Percentiles rank a stretch among this genome's conserved stretches.
Evolutionary conservation across 2,888 invertebrate genomes (phyloP).

Genomic region (Microdon myrmicae): DNA sequence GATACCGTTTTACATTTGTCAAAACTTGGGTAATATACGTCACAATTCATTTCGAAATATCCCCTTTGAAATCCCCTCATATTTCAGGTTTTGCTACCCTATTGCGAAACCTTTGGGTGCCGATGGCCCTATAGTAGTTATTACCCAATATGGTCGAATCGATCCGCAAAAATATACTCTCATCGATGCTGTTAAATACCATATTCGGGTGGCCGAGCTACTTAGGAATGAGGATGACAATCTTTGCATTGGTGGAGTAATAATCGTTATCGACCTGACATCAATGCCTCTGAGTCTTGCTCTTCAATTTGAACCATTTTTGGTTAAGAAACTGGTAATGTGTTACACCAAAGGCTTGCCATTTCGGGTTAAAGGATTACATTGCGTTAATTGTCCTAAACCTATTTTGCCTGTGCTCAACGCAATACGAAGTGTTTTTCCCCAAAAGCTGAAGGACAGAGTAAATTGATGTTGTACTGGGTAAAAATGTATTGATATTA

Average conservation of each 20-base stretch:
- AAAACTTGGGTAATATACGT: constrained; percentile 60
- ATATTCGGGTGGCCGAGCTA: too few relatives aligned
- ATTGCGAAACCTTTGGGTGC: too few relatives aligned
- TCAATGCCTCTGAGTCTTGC: constrained; percentile 61
- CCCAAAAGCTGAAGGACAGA: not conserved
- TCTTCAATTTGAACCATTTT: constrained; percentile 58
- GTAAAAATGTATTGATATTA: constrained; percentile 53
- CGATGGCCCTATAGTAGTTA: too few relatives aligned
- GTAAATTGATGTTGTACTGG: too few relatives aligned
- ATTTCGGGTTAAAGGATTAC: constrained; percentile 56
- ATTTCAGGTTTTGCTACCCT: too few relatives aligned
- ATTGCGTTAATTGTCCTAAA: constrained; percentile 58
- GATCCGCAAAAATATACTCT: too few relatives aligned
- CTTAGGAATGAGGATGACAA: constrained; percentile 71
- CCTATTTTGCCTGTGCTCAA: too few relatives aligned
- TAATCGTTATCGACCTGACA: constrained; percentile 70
- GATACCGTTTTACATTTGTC: constrained; percentile 57
- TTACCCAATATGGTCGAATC: too few relatives aligned
- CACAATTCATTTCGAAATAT: too few relatives aligned
- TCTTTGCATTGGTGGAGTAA: constrained; percentile 69
- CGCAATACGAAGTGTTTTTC: too few relatives aligned
- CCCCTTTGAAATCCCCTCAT: too few relatives aligned
- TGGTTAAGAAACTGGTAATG: constrained; percentile 60
- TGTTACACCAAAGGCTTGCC: constrained; percentile 57
- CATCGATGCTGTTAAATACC: too few relatives aligned